Conservation (phyloP, 2,888 invertebrate species). For the Malthinus flaveolus region DNA sequence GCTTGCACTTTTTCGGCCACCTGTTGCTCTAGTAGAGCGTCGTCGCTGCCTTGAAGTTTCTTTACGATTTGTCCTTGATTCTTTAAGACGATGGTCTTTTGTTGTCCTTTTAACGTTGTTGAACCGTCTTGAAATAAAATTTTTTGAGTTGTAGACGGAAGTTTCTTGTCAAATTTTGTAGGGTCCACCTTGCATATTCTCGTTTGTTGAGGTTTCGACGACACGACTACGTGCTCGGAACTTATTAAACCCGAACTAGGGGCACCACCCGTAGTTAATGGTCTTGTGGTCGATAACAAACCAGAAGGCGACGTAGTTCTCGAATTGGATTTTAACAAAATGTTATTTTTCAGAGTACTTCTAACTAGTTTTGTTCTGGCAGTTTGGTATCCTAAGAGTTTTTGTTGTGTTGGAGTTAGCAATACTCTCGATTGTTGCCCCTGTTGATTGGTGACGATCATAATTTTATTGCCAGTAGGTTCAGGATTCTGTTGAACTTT, state of each 20-base stretch:
- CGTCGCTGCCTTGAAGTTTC: constrained; percentile 47
- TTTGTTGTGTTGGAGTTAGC: constrained; percentile 64
- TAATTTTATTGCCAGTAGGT: constrained; percentile 59
- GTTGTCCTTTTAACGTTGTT: constrained; percentile 31
- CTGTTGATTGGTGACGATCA: constrained; percentile 67
- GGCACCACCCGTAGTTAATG: constrained; percentile 31
- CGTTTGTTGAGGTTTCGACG: constrained; percentile 51
- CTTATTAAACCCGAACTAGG: constrained; percentile 59
- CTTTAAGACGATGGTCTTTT: constrained; percentile 52
- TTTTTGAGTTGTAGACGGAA: constrained; percentile 29
- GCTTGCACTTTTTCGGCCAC: constrained; percentile 53
- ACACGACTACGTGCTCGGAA: constrained; percentile 60
- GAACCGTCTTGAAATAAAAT: constrained; percentile 26
- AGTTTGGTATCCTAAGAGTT: constrained; percentile 61
- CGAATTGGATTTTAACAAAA: constrained; percentile 32
- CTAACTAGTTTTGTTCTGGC: constrained; percentile 28
- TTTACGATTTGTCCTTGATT: constrained; percentile 52
- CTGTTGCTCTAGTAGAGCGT: constrained; percentile 47
- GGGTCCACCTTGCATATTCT: constrained; percentile 50
- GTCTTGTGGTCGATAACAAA: constrained; percentile 2
- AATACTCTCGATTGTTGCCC: constrained; percentile 64
- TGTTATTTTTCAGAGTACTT: constrained; percentile 33
- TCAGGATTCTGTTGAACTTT: constrained; percentile 19
- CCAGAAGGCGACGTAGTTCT: constrained; percentile 1
- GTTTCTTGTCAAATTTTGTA: constrained; percentile 24